A percentile compares a stretch with the other conserved stretches of the same genome.
Evolutionary conservation across 2,888 invertebrate genomes (phyloP).

Genomic region (Lithophane ornitopus): DNA sequence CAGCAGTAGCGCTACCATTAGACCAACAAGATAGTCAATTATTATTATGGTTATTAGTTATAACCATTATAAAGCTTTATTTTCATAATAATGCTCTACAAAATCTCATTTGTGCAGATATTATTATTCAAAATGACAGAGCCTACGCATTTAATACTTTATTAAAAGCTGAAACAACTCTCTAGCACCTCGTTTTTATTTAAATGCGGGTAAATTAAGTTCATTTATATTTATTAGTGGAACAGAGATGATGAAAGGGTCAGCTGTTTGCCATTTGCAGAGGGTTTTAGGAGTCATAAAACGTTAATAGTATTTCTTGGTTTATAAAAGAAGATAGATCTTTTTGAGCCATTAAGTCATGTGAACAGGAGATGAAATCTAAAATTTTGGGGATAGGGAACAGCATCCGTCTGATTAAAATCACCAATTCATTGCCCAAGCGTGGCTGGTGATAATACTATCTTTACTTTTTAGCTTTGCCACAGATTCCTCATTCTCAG

Average conservation of each 20-base stretch:
- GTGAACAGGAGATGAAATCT: neutral
- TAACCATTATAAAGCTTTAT: conserved; percentile 35
- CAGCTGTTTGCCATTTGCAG: conserved; percentile 44
- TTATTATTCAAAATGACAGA: conserved; percentile 59
- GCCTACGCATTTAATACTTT: conserved; percentile 61
- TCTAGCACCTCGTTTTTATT: conserved; percentile 64
- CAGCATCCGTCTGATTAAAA: neutral
- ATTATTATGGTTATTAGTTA: conserved; percentile 32
- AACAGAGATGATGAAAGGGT: conserved; percentile 33
- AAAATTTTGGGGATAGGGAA: neutral
- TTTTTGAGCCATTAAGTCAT: neutral
- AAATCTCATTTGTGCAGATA: conserved; percentile 47
- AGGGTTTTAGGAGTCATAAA: conserved; percentile 39
- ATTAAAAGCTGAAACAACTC: conserved; percentile 64
- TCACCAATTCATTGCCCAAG: neutral
- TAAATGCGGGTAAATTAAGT: conserved; percentile 63
- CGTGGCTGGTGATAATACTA: neutral
- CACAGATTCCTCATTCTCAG: neutral
- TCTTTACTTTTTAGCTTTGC: neutral
- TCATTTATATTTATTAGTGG: conserved; percentile 62
- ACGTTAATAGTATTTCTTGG: conserved; percentile 2
- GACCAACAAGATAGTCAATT: neutral
- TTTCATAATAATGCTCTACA: conserved; percentile 30
- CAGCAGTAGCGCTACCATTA: neutral
- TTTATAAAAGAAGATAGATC: conserved; percentile 4